Conservation (phyloP, 2,888 invertebrate genomes). For the Amphipyra berbera region DNA sequence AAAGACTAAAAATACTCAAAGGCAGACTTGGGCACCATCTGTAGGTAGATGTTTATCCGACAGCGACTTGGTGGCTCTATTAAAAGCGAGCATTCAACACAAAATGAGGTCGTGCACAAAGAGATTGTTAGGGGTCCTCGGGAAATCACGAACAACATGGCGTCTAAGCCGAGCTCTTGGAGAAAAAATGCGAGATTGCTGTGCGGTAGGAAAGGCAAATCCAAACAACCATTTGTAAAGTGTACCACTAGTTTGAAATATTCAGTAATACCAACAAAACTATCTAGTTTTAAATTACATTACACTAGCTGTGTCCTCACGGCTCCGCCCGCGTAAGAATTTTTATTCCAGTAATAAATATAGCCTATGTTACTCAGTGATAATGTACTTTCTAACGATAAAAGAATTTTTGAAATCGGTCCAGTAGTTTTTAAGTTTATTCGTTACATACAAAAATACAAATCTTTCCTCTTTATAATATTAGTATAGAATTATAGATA, state of each 20-base stretch:
- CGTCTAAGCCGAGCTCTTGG: constrained; percentile 51
- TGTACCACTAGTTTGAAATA: constrained; percentile 17
- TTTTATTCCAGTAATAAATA: too few species aligned
- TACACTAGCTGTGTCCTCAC: too few species aligned
- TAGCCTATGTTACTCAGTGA: too few species aligned
- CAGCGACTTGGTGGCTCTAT: constrained; percentile 68
- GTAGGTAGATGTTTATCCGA: constrained; percentile 68
- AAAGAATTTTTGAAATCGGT: too few species aligned
- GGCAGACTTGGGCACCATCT: constrained; percentile 56
- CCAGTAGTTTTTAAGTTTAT: too few species aligned
- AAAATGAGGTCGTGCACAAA: constrained; percentile 83
- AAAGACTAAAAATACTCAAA: constrained; percentile 43
- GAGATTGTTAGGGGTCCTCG: constrained; percentile 80
- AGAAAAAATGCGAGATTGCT: constrained; percentile 53
- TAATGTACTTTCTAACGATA: too few species aligned
- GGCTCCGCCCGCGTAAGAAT: too few species aligned
- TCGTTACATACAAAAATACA: too few species aligned
- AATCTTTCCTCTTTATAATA: too few species aligned
- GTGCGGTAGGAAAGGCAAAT: constrained; percentile 33
- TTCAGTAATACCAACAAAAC: constrained; percentile 7
- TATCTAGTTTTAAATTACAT: too few species aligned
- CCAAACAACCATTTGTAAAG: constrained; percentile 31
- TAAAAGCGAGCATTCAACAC: constrained; percentile 74
- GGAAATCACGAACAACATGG: constrained; percentile 73
- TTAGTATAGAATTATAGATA: too few species aligned